Conservation (phyloP, 2,797 vertebrate genomes). For the Eulemur albifrons region DNA sequence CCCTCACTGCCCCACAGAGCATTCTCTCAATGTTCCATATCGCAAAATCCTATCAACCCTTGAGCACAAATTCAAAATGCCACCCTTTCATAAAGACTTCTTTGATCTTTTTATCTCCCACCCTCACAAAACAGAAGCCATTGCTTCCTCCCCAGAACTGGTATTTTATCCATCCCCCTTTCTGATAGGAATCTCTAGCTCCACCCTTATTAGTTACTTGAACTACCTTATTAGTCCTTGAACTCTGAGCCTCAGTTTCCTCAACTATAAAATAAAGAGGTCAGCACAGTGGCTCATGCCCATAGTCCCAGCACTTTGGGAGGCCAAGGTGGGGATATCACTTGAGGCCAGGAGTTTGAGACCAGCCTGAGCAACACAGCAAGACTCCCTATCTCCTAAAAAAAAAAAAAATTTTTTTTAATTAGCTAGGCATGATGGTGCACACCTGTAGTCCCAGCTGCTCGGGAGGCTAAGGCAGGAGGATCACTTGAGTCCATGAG, state of each 20-base stretch:
- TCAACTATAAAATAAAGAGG: not conserved
- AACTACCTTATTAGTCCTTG: too few relatives aligned
- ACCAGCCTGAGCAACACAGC: not conserved
- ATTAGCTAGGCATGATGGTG: not conserved
- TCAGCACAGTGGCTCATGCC: not conserved
- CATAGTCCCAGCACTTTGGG: not conserved
- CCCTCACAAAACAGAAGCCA: not conserved
- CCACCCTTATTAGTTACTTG: not conserved
- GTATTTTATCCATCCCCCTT: not conserved
- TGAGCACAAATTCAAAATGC: not conserved
- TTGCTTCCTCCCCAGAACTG: not conserved
- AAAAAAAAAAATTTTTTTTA: rapidly evolving
- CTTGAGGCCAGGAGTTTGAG: not conserved
- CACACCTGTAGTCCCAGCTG: not conserved
- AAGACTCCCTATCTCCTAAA: not conserved
- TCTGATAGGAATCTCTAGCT: not conserved
- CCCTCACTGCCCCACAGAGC: not conserved
- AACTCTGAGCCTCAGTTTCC: not conserved
- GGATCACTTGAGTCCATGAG: not conserved
- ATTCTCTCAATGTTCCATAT: not conserved
- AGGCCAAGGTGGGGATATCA: not conserved
- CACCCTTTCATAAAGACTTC: not conserved
- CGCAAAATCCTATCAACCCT: not conserved
- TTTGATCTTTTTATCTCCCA: not conserved
- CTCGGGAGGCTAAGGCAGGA: not conserved